A percentile compares a stretch with the other conserved stretches of the same genome.
Evolutionary conservation across 2,113 vertebrate genomes (phyloP).

Genomic region (Sorex fumeus): DNA sequence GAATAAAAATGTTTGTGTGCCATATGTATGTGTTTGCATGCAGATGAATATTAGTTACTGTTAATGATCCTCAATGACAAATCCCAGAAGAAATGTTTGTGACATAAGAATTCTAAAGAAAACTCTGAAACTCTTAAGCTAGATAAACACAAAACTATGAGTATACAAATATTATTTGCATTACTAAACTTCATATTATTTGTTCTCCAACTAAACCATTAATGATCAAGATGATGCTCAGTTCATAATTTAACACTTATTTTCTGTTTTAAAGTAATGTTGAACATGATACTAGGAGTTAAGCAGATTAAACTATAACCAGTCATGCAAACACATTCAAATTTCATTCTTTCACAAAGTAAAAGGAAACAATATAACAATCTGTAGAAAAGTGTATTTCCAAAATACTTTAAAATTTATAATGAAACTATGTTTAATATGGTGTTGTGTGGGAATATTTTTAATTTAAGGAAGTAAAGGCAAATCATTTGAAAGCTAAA

Average conservation of each 20-base stretch:
- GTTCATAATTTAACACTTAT: neutral
- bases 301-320: neutral
- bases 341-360: neutral
- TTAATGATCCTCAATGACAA: neutral
- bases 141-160: neutral
- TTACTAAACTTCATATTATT: neutral
- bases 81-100: neutral
- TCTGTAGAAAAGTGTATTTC: neutral
- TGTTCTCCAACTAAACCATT: neutral
- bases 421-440: neutral
- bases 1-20: neutral
- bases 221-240: neutral
- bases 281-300: neutral
- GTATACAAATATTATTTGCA: neutral
- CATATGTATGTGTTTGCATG: neutral
- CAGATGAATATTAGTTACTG: neutral
- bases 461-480: constrained; percentile 5
- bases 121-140: neutral
- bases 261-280: constrained; percentile 14
- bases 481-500: neutral
- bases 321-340: neutral
- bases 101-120: neutral
- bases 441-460: neutral
- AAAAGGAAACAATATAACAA: neutral
- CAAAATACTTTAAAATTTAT: neutral